phyloP scores from a whole-genome alignment of 2,888 invertebrate genomes.

The Drosophila sordidula region DNA sequence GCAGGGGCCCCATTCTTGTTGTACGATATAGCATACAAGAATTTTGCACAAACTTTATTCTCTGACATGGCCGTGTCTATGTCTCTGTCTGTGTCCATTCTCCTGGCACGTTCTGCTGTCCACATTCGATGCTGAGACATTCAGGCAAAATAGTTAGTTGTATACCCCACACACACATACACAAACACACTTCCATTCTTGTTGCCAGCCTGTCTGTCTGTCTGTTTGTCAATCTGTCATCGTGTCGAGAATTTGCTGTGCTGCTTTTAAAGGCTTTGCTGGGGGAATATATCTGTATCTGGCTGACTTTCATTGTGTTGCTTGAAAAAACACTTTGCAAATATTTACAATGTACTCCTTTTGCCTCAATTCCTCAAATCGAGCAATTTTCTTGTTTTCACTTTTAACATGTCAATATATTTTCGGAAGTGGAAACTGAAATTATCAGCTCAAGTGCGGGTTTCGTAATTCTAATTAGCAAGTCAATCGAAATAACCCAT shows the following conservation, averaged over 20 bases:
- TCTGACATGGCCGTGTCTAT: constrained; percentile 25
- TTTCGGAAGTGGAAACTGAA: constrained; percentile 1
- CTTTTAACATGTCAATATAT: background rate
- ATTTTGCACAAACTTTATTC: constrained; percentile 51
- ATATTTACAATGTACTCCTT: constrained; percentile 21
- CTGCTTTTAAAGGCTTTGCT: constrained; percentile 49
- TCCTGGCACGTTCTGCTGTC: constrained; percentile 53
- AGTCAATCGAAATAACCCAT: background rate
- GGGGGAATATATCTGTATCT: constrained; percentile 1
- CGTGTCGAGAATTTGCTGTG: constrained; percentile 40
- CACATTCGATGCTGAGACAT: constrained; percentile 27
- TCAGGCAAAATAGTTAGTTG: constrained; percentile 51
- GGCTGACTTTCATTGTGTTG: constrained; percentile 32
- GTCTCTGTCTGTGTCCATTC: constrained; percentile 24
- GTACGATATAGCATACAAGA: constrained; percentile 14
- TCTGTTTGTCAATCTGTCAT: constrained; percentile 48
- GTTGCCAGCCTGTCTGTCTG: constrained; percentile 33
- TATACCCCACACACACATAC: constrained; percentile 3
- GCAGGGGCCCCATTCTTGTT: constrained; percentile 7
- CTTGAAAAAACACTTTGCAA: constrained; percentile 17
- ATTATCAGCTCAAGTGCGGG: constrained; percentile 9
- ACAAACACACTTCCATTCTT: constrained; percentile 3
- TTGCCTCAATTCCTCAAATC: constrained; percentile 8
- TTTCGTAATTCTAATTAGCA: background rate
- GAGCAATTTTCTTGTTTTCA: constrained; percentile 1